Evolutionary conservation across 2,888 invertebrate genomes (phyloP).

Genomic region (Sarcophaga caerulescens): DNA sequence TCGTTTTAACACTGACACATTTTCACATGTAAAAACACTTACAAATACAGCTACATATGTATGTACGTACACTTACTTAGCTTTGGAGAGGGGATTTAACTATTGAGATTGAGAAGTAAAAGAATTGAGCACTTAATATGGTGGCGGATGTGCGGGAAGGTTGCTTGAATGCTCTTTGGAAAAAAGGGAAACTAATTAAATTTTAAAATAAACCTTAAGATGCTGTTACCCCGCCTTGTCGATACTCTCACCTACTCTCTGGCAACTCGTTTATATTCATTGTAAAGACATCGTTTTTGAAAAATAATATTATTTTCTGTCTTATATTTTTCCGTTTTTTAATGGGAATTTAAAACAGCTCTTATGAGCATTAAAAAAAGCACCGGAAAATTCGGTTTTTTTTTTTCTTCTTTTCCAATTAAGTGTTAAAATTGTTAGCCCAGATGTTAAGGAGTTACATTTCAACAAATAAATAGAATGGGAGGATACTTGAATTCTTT

Average conservation of each 20-base stretch:
- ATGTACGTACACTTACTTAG: background rate
- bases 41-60: background rate
- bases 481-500: slow-evolving; percentile 44
- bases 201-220: slow-evolving; percentile 63
- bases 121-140: slow-evolving; percentile 34
- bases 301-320: slow-evolving; percentile 25
- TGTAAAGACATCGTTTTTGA: slow-evolving; percentile 25
- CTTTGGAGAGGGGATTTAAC: background rate
- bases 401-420: slow-evolving; percentile 28
- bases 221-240: background rate
- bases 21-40: background rate
- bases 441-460: slow-evolving; percentile 56
- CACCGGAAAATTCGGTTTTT: too few species aligned
- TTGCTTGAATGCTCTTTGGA: background rate
- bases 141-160: background rate
- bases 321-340: background rate
- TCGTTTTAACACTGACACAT: background rate
- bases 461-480: slow-evolving; percentile 39
- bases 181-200: slow-evolving; percentile 67
- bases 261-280: slow-evolving; percentile 35
- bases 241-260: background rate
- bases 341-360: slow-evolving; percentile 15
- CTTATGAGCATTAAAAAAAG: background rate
- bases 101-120: background rate
- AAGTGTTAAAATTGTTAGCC: slow-evolving; percentile 49